Conservation (phyloP, 2,888 invertebrate genomes). For the Caenorhabditis auriculariae region DNA sequence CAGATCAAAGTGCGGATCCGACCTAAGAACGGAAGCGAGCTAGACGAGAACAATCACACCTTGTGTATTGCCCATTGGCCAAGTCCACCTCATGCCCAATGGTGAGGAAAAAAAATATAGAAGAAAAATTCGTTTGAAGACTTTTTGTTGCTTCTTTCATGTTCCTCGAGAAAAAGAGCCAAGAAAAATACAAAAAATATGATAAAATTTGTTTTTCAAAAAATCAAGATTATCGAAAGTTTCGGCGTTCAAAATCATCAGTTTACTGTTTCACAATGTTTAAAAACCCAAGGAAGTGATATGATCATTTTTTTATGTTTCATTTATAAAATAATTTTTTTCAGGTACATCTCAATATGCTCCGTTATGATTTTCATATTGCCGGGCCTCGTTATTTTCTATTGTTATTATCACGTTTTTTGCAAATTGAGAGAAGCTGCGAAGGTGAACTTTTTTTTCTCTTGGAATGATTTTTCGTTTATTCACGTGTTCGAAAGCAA, state of each 20-base stretch:
- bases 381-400: constrained; percentile 55
- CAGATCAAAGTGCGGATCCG: constrained; percentile 29
- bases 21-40: constrained; percentile 21
- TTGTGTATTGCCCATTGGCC: constrained; percentile 59
- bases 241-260: too few relatives aligned
- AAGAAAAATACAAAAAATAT: too few relatives aligned
- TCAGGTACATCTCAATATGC: constrained; percentile 58
- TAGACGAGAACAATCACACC: constrained; percentile 36
- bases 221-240: too few relatives aligned
- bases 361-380: constrained; percentile 60
- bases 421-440: constrained; percentile 56
- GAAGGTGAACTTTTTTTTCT: constrained; percentile 6
- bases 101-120: constrained; percentile 37
- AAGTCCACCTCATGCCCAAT: constrained; percentile 46
- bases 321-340: too few relatives aligned
- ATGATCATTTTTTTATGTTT: too few relatives aligned
- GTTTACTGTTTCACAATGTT: too few relatives aligned
- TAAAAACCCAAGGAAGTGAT: too few relatives aligned
- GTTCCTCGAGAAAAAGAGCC: too few relatives aligned
- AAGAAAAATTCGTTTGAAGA: too few relatives aligned
- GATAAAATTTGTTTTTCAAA: too few relatives aligned
- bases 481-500: constrained; percentile 5
- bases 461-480: constrained; percentile 1
- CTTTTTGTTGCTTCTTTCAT: too few relatives aligned
- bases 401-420: constrained; percentile 61